A percentile compares a stretch with the other conserved stretches of the same genome.
phyloP scores from a whole-genome alignment of 2,888 invertebrate genomes.

The Pardosa pseudoannulata region DNA sequence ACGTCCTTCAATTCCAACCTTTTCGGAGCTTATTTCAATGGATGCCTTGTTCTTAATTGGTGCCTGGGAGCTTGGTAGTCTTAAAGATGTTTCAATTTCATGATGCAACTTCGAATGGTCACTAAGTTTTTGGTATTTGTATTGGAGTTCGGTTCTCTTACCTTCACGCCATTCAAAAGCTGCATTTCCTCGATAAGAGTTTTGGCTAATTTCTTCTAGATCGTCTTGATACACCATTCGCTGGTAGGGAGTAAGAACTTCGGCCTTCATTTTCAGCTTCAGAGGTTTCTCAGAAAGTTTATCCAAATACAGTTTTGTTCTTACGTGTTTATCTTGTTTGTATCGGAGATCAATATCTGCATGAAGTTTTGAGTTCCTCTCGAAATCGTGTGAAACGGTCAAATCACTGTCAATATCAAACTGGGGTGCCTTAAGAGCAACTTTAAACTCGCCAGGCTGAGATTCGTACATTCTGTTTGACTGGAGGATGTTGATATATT shows the following conservation, averaged over 20 bases:
- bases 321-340: slow-evolving; percentile 41
- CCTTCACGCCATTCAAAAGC: slow-evolving; percentile 44
- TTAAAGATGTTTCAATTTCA: slow-evolving; percentile 59
- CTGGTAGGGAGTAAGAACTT: slow-evolving; percentile 32
- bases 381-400: slow-evolving; percentile 11
- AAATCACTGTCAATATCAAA: slow-evolving; percentile 48
- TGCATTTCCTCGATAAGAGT: slow-evolving; percentile 42
- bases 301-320: slow-evolving; percentile 16
- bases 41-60: slow-evolving; percentile 55
- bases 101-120: slow-evolving; percentile 42
- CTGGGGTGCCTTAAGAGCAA: slow-evolving; percentile 42
- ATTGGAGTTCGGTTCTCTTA: slow-evolving; percentile 32
- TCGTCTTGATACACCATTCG: slow-evolving; percentile 52
- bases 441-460: slow-evolving; percentile 1
- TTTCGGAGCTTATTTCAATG: slow-evolving; percentile 6
- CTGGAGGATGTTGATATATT: slow-evolving; percentile 32
- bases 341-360: slow-evolving; percentile 57
- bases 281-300: slow-evolving; percentile 56
- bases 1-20: slow-evolving; percentile 37
- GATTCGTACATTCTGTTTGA: not conserved
- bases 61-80: slow-evolving; percentile 16
- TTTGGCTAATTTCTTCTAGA: slow-evolving; percentile 34
- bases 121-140: slow-evolving; percentile 36
- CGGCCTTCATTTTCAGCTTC: slow-evolving; percentile 37
- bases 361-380: slow-evolving; percentile 21